Evolutionary conservation across 2,888 invertebrate genomes (phyloP).

Genomic region (Synergus laeviventris): DNA sequence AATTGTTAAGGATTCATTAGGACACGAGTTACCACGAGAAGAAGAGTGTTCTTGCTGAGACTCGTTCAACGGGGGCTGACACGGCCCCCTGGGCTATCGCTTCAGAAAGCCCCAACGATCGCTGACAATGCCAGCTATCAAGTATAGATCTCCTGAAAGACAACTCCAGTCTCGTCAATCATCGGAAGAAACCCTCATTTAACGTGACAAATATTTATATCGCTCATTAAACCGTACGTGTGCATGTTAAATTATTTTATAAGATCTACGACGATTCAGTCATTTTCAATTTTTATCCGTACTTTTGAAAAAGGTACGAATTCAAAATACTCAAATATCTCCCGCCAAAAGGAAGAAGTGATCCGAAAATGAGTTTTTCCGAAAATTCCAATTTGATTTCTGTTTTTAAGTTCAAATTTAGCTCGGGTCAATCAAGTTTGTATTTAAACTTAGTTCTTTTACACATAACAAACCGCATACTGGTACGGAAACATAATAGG

Average conservation of each 20-base stretch:
- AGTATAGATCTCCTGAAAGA: constrained; percentile 39
- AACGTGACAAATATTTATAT: constrained; percentile 45
- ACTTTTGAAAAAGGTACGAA: background rate
- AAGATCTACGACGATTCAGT: background rate
- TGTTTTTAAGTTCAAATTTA: background rate
- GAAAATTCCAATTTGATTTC: background rate
- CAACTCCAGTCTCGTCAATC: constrained; percentile 56
- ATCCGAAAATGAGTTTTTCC: background rate
- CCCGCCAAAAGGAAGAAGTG: background rate
- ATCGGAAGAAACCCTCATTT: constrained; percentile 69
- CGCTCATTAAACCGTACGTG: constrained; percentile 8
- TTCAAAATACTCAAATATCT: background rate
- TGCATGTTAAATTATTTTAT: constrained; percentile 14
- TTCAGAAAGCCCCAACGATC: constrained; percentile 58
- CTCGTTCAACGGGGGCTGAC: constrained; percentile 67
- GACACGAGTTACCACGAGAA: constrained; percentile 66
- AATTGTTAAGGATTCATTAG: constrained; percentile 63
- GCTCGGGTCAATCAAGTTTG: background rate
- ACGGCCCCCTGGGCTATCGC: constrained; percentile 49
- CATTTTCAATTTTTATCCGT: background rate
- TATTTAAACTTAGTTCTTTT: background rate
- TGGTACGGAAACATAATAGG: background rate
- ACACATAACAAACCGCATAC: background rate
- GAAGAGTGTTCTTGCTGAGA: constrained; percentile 73
- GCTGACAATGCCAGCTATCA: constrained; percentile 62